Base-by-base conservation (phyloP, 2,888 invertebrate genomes). In the Aphelenchoides bicaudatus region DNA sequence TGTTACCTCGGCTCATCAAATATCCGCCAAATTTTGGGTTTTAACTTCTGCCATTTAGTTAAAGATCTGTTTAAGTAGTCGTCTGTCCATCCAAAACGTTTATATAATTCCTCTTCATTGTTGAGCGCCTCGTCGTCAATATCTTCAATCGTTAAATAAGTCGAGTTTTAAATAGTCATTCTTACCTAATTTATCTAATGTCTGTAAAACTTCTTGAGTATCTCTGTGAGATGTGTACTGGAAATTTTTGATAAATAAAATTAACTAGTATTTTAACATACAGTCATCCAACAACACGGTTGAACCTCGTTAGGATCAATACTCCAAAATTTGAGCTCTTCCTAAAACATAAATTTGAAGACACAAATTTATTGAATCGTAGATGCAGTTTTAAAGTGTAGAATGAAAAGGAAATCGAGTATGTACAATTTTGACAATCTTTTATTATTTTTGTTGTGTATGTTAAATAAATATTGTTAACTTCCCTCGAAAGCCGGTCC, bases 1-100 rank as follows among this genome's bases (percentile, higher is more conserved):
- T 94, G 88, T 96, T 96, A 65, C 96, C 94, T 74, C 0, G 98
- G 98, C 82, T 98, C 98, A 81, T 98, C 98, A 81, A 98, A 98
- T 61, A 99, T 85, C 43, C 93, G 91, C 96, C 96, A 98, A 80
- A 96, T 89, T 82, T 91, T 91, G 38, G 96, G 96, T 81, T 96
- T 93, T 80, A 90, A 85, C 79, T 88, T 87, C 83, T 96, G 94
- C 96, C 96, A 98, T 58, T 73, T 78, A 61, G 78, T 81, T 51
- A 83, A 57, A 49, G 67, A 89, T 67, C 91, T 90, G 72, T 88
- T 88, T 82, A 87, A 87, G 81, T 90, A 94, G 80, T 90, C 91
- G 78, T 93, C 93, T 80, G 93, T 93, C 84, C 90, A 91, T 66
- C 92, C 94, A 79, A 98, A 98, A 83, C 93, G 93, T 73, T 92